Evolutionary conservation across 2,888 invertebrate species (phyloP), one percentile per base, ranked within the genome.

Genomic region (Nycteola revayana): DNA sequence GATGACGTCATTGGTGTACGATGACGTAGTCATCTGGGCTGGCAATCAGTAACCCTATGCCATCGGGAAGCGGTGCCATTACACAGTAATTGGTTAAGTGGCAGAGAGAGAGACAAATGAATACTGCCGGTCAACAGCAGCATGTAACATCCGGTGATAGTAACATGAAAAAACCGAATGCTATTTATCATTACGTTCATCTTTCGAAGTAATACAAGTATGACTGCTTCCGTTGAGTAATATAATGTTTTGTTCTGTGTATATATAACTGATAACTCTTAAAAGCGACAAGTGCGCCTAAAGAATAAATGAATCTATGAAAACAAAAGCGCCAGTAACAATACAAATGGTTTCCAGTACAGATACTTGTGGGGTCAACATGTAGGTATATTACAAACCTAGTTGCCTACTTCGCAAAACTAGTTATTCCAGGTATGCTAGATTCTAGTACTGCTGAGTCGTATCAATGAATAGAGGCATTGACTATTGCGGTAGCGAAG

Each of bases 1-100:
- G 49, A 41, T 85, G 84, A 85, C 84, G 83, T 85, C 82, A 85
- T 61, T 49, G 47, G 59, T 68, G 64, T 67, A 69, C 68, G 74
- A 69, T 76, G 73, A 66, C 71, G 68, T 67, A 71, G 77, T 75
- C 76, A 80, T 72, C 66, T 71, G 75, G 74, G 70, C 60, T 60
- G 66, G 47, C 49, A 60, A 55, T 47, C 43, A 33, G 34, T 50
- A 21, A 34, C 47, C 47, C 38, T 47, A 42, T 58, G 57, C 55
- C 52, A 47, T 60, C 65, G 71, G 80, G 75, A 75, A 65, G 68
- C 63, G 44, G 49, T 52, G 42, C 60, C 47, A 47, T 39, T 42
- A 25, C 47, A 57, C 46, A 46, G 49, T 68, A 83, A 85, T 82
- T 83, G 82, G 76, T 76, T 75, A 81, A 83, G 76, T 79, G 73